These are phyloP conservation scores for Homarus gammarus DNA, from an alignment of 2,888 invertebrate genomes.

Conservation along the genomic window DNA sequence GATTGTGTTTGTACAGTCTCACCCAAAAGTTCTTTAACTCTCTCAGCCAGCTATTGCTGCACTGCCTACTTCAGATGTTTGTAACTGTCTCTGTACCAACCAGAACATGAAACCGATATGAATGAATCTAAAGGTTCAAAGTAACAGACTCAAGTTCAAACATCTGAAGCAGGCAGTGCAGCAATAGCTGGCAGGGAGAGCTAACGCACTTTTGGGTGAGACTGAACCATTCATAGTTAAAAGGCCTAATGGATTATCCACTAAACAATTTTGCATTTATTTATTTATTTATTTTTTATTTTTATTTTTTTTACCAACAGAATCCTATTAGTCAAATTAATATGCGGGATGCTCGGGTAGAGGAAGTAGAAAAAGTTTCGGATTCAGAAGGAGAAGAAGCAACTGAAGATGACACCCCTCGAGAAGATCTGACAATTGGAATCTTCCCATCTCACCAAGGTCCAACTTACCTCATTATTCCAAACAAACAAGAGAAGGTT, in stretches of 20 bases:
- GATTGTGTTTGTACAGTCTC: too few species aligned
- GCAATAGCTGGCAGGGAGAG: too few species aligned
- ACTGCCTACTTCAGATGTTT: too few species aligned
- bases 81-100: too few species aligned
- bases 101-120: too few species aligned
- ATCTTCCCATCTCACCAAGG: slow-evolving; percentile 96
- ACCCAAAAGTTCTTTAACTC: too few species aligned
- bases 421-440: slow-evolving; percentile 89
- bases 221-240: too few species aligned
- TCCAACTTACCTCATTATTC: slow-evolving; percentile 95
- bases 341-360: slow-evolving; percentile 95
- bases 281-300: slow-evolving; percentile 30
- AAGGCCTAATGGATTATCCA: neutral
- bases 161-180: too few species aligned
- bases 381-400: slow-evolving; percentile 94
- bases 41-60: too few species aligned
- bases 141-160: too few species aligned
- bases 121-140: too few species aligned
- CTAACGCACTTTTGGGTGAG: too few species aligned
- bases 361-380: slow-evolving; percentile 95
- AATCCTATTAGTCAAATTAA: slow-evolving; percentile 96
- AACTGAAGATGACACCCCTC: slow-evolving; percentile 83
- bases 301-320: slow-evolving; percentile 81
- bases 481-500: slow-evolving; percentile 95
- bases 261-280: neutral